Conservation (phyloP, 2,797 vertebrate species). For the Peromyscus nudipes region DNA sequence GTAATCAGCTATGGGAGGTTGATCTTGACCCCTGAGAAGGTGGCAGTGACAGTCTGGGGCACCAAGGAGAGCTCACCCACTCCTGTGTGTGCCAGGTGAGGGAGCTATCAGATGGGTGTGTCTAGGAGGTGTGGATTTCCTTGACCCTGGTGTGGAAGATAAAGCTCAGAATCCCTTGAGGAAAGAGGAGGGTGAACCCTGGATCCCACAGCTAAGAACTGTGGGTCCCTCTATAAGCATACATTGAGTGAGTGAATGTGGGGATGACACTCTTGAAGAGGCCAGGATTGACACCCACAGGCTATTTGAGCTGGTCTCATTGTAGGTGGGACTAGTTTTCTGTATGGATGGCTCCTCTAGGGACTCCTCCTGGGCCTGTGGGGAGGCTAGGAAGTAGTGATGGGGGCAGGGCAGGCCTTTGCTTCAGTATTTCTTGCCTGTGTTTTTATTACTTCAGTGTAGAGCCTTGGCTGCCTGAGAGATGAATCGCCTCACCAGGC, state of each 20-base stretch:
- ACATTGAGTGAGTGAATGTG: background rate
- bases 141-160: background rate
- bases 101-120: background rate
- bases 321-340: background rate
- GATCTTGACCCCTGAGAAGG: background rate
- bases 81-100: fast-evolving
- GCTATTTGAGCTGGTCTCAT: background rate
- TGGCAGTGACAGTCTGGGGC: background rate
- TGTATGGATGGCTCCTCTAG: background rate
- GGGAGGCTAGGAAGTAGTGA: background rate
- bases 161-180: background rate
- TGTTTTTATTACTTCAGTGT: background rate
- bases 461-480: background rate
- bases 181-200: background rate
- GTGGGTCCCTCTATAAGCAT: too few relatives aligned
- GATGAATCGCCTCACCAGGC: background rate
- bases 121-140: background rate
- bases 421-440: background rate
- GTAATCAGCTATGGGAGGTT: background rate
- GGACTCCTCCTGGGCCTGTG: too few relatives aligned
- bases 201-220: background rate
- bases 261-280: background rate
- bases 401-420: too few relatives aligned
- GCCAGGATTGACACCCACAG: fast-evolving
- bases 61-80: background rate